Conservation (phyloP, 2,888 invertebrate genomes). For the Ferrisia virgata region DNA sequence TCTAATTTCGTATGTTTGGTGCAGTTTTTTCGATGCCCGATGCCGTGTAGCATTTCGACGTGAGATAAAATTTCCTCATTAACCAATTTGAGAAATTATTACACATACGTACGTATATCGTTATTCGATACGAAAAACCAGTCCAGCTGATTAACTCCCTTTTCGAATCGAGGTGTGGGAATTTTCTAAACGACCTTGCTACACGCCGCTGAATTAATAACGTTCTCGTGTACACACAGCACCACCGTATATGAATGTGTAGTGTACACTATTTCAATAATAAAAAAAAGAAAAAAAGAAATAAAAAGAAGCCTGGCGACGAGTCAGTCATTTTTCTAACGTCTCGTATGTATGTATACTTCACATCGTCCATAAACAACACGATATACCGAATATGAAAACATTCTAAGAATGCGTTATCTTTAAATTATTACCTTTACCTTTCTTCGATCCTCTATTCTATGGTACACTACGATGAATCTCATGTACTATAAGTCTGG, state of each 20-base stretch:
- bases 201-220: slow-evolving; percentile 12
- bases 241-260: no score
- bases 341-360: no score
- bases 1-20: no score
- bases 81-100: neutral
- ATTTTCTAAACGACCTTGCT: slow-evolving; percentile 24
- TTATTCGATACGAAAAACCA: slow-evolving; percentile 14
- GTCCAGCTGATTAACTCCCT: slow-evolving; percentile 11
- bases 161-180: slow-evolving; percentile 1
- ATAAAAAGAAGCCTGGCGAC: neutral
- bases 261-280: neutral
- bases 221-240: neutral
- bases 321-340: slow-evolving; percentile 27
- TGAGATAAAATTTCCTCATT: neutral
- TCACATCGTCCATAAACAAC: neutral
- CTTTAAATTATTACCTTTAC: slow-evolving; percentile 29
- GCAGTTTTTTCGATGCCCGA: neutral
- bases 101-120: no score
- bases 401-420: slow-evolving; percentile 41
- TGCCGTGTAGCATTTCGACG: neutral
- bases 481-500: neutral
- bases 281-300: neutral
- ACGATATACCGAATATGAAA: slow-evolving; percentile 38
- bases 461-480: no score
- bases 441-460: neutral